These are phyloP conservation scores for Encarsia formosa DNA, from an alignment of 2,888 invertebrate genomes.

Conservation along the genomic window DNA sequence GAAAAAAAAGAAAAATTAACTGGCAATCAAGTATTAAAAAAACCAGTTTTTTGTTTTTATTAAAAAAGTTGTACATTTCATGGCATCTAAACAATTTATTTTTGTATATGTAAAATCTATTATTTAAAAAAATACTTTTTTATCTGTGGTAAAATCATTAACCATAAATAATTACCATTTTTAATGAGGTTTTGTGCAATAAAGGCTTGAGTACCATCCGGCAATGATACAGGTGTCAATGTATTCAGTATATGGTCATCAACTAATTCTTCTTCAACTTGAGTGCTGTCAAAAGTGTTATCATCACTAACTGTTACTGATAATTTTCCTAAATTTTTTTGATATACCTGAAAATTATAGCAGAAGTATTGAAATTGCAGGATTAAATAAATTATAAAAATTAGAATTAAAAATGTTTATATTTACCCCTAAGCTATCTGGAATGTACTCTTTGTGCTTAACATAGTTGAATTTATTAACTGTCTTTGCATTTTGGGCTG, in stretches of 20 bases:
- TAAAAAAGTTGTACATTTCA: background rate
- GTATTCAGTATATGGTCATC: conserved; percentile 42
- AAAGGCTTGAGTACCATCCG: conserved; percentile 48
- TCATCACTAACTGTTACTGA: conserved; percentile 42
- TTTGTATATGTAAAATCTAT: too few relatives aligned
- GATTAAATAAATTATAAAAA: background rate
- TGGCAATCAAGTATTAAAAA: background rate
- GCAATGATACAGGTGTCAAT: conserved; percentile 45
- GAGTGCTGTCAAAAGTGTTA: conserved; percentile 31
- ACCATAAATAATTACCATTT: conserved; percentile 18
- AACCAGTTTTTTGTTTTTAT: background rate
- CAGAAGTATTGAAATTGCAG: background rate
- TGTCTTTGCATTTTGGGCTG: conserved; percentile 36
- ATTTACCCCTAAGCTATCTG: conserved; percentile 2
- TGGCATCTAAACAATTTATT: too few relatives aligned
- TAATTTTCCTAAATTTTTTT: conserved; percentile 39
- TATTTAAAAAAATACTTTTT: too few relatives aligned
- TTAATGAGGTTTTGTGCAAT: conserved; percentile 37
- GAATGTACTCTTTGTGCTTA: conserved; percentile 34
- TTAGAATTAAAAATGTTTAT: background rate
- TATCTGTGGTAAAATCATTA: too few relatives aligned
- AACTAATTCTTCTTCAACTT: conserved; percentile 39
- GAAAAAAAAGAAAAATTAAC: conserved; percentile 22
- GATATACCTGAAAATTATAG: conserved; percentile 31
- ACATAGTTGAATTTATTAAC: conserved; percentile 32